Percentiles rank a stretch among this genome's conserved stretches.
Evolutionary conservation across 1,140 invertebrate genomes (phyloP).

Genomic region (Forficula auricularia): DNA sequence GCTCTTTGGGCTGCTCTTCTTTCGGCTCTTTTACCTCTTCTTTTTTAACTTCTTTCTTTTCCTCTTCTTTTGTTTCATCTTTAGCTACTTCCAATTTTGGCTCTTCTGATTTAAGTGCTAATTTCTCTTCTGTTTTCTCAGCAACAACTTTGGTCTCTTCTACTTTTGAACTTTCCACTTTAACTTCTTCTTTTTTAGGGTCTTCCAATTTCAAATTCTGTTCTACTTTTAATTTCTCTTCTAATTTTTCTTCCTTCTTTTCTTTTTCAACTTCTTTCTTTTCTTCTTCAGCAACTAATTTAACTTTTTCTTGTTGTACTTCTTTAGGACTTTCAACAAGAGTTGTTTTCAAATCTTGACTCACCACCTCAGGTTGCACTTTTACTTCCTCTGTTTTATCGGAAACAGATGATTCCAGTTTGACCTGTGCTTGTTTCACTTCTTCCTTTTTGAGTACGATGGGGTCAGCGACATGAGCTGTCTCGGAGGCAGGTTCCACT

Average conservation of each 20-base stretch:
- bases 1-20: too few relatives aligned
- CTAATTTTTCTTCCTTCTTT: slow-evolving; percentile 2
- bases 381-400: slow-evolving; percentile 10
- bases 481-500: slow-evolving; percentile 1
- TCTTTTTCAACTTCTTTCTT: not conserved
- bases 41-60: slow-evolving; percentile 2
- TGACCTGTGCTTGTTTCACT: not conserved
- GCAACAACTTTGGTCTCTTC: slow-evolving; percentile 7
- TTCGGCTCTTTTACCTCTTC: slow-evolving; percentile 1
- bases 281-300: not conserved
- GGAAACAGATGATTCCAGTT: slow-evolving; percentile 3
- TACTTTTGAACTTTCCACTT: not conserved
- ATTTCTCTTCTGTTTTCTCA: slow-evolving; percentile 9
- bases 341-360: not conserved
- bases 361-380: not conserved
- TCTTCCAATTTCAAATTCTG: not conserved
- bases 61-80: not conserved
- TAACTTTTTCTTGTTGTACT: slow-evolving; percentile 5
- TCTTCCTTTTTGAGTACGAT: slow-evolving; percentile 5
- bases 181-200: too few relatives aligned
- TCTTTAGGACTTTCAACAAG: slow-evolving; percentile 7
- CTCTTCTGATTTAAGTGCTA: slow-evolving; percentile 9
- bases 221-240: not conserved
- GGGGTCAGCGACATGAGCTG: slow-evolving; percentile 2
- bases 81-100: slow-evolving; percentile 8